These are phyloP conservation scores for Bucco capensis DNA, from an alignment of 2,113 vertebrate species.

Conservation along the genomic window DNA sequence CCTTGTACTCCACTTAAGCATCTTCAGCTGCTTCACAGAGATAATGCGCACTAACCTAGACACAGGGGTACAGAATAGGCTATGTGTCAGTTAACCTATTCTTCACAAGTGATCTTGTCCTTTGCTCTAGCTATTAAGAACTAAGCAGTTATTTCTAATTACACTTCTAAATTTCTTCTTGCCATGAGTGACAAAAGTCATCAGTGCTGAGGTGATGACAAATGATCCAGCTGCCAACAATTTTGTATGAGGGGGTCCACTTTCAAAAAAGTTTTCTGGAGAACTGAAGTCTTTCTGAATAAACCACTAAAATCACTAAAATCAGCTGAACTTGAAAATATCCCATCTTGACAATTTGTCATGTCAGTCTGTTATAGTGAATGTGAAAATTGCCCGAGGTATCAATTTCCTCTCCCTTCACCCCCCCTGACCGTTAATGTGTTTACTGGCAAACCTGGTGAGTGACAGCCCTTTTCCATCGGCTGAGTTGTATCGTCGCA, in stretches of 20 bases:
- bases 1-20: not conserved
- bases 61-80: not conserved
- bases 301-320: not conserved
- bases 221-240: not conserved
- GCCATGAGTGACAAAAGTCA: not conserved
- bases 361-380: too few species aligned
- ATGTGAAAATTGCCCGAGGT: too few species aligned
- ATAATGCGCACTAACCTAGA: not conserved
- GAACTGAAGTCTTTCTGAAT: not conserved
- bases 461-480: too few species aligned
- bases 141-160: not conserved
- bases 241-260: not conserved
- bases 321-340: too few species aligned
- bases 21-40: not conserved
- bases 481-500: too few species aligned
- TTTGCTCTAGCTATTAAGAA: not conserved
- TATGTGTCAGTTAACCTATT: not conserved
- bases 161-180: not conserved
- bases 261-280: not conserved
- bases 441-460: too few species aligned
- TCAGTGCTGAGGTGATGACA: not conserved
- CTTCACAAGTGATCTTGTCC: not conserved
- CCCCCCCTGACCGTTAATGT: too few species aligned
- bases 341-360: too few species aligned
- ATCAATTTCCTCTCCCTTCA: too few species aligned